Evolutionary conservation across 1,140 invertebrate species (phyloP).

Genomic region (Euura saliciscinereae): DNA sequence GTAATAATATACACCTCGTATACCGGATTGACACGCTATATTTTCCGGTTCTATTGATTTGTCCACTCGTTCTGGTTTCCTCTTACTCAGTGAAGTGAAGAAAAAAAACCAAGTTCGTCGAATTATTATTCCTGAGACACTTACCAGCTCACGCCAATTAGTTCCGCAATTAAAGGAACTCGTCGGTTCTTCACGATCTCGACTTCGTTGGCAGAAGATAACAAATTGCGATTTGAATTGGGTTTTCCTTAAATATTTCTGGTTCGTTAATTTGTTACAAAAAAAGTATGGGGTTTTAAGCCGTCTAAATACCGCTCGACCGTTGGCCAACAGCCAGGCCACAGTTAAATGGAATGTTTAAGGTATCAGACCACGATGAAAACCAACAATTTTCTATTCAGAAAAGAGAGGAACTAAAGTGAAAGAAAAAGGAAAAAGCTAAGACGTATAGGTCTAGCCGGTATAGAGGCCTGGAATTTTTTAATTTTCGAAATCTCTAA

Average conservation of each 20-base stretch:
- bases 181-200: no score
- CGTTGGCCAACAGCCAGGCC: neutral
- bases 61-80: neutral
- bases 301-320: neutral
- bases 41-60: slow-evolving; percentile 1
- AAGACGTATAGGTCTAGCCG: neutral
- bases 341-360: slow-evolving; percentile 1
- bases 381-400: neutral
- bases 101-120: no score
- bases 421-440: neutral
- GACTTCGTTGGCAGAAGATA: no score
- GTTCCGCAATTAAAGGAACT: no score
- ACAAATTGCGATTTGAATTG: no score
- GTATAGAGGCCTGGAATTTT: neutral
- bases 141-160: neutral
- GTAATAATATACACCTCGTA: neutral
- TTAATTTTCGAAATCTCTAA: neutral
- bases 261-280: neutral
- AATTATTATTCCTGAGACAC: neutral
- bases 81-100: no score
- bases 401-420: slow-evolving; percentile 3
- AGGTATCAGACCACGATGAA: neutral
- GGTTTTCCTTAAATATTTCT: neutral
- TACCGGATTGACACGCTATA: slow-evolving; percentile 1
- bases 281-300: neutral